A percentile compares a stretch with the other conserved stretches of the same genome.
Conservation (phyloP, 2,113 vertebrate genomes). For the zebrafish (Danio rerio) region GRCz12tu NC_133180.1:52339001-52339500, state of each 20-base stretch:
- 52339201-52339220: conserved; percentile 44
- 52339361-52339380: conserved; percentile 17
- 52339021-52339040: conserved; percentile 40
- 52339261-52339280: conserved; percentile 48
- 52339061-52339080: not conserved
- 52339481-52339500: conserved; percentile 29
- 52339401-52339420: conserved; percentile 26
- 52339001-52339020: conserved; percentile 42
- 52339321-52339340: conserved; percentile 4
- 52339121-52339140: conserved; percentile 70
- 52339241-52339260: conserved; percentile 54
- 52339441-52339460: conserved; percentile 69
- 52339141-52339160: conserved; percentile 50
- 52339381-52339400: conserved; percentile 40
- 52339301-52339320: conserved; percentile 37
- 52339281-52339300: conserved; percentile 22
- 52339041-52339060: not conserved
- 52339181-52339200: conserved; percentile 36
- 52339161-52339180: not conserved
- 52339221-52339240: conserved; percentile 67
- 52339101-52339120: conserved; percentile 63
- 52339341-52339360: not conserved
- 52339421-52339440: conserved; percentile 35
- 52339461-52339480: not conserved
- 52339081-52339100: conserved; percentile 20